Evolutionary conservation across 2,888 invertebrate species (phyloP).

Genomic region (Bembecia ichneumoniformis): DNA sequence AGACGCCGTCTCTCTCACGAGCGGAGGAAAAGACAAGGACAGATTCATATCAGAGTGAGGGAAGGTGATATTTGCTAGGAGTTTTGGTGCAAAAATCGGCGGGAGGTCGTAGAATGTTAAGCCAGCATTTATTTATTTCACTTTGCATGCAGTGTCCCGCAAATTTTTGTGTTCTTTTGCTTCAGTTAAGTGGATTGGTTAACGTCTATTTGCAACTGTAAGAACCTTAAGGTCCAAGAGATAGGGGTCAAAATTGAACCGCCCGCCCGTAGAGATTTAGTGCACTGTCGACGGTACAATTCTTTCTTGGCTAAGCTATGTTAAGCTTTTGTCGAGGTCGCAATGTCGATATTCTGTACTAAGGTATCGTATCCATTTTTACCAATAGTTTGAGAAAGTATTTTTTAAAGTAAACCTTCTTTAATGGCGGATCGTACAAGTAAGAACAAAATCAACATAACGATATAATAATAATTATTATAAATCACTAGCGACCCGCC

Average conservation of each 20-base stretch:
- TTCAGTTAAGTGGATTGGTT: neutral
- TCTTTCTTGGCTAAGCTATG: neutral
- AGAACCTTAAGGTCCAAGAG: no score
- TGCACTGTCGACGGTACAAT: neutral
- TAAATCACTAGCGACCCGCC: no score
- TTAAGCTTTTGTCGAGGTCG: neutral
- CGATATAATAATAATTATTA: no score
- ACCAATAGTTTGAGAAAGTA: no score
- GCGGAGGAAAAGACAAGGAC: constrained; percentile 1
- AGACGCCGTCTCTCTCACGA: constrained; percentile 6
- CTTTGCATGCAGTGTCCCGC: constrained; percentile 12
- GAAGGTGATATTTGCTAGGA: neutral
- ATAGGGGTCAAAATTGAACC: no score
- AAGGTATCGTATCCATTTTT: no score
- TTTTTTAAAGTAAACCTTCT: no score
- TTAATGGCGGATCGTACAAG: no score
- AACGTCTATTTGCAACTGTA: no score
- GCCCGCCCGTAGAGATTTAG: no score
- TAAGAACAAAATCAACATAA: no score
- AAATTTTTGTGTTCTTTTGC: constrained; percentile 6
- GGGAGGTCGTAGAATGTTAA: constrained; percentile 9
- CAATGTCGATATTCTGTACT: neutral
- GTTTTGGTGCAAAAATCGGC: neutral
- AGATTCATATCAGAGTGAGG: neutral
- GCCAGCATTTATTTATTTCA: constrained; percentile 16